Evolutionary conservation across 1,140 invertebrate genomes (phyloP).

Genomic region (Homalodisca vitripennis): DNA sequence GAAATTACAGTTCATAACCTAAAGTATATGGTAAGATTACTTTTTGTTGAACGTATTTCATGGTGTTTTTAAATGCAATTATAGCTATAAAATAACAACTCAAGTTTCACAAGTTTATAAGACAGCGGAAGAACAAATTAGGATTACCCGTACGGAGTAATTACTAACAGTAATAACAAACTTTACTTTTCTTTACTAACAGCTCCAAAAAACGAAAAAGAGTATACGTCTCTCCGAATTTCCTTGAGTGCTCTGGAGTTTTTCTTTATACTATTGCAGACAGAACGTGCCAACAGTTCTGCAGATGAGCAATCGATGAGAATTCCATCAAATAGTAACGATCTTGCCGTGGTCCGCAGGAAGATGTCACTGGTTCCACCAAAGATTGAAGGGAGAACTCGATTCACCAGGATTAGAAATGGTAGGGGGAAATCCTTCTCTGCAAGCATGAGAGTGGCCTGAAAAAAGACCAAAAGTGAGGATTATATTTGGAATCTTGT

Average conservation of each 20-base stretch:
- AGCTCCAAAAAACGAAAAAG: not conserved
- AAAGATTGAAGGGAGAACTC: not conserved
- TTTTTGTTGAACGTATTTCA: too few species aligned
- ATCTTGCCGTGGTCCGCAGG: not conserved
- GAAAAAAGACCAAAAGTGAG: not conserved
- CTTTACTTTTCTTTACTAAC: not conserved
- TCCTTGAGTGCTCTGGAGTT: not conserved
- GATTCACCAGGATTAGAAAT: constrained; percentile 26
- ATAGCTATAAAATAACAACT: too few species aligned
- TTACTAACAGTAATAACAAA: too few species aligned
- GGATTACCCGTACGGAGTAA: too few species aligned
- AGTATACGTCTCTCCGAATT: not conserved
- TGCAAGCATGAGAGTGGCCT: not conserved
- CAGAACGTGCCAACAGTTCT: not conserved
- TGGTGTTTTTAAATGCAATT: too few species aligned
- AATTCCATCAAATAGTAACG: not conserved
- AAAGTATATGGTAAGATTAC: too few species aligned
- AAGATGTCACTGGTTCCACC: not conserved
- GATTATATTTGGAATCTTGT: too few species aligned
- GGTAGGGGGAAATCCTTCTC: constrained; percentile 2
- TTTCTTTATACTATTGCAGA: not conserved
- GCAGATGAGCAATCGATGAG: not conserved
- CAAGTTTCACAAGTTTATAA: too few species aligned
- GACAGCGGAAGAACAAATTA: too few species aligned
- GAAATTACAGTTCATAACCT: too few species aligned